Base-by-base conservation (phyloP, 2,797 vertebrate species). In the Brachymystax lenok region DNA sequence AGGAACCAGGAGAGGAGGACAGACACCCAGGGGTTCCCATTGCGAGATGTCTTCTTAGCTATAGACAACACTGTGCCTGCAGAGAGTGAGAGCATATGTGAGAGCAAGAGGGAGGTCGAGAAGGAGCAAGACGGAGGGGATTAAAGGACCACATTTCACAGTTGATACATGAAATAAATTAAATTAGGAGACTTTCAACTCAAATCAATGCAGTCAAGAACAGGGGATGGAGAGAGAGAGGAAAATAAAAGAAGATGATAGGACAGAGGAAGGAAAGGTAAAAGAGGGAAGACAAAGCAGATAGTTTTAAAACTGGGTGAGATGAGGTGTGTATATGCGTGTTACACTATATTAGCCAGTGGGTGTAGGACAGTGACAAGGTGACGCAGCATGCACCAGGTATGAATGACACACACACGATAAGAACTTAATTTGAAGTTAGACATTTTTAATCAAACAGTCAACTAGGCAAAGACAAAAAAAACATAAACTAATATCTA, bases 1-100 rank as follows among this genome's bases (percentile, higher is more conserved):
- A 96, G 90, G 69, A 96, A 89, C 96, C 96, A 98, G 89, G 96
- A 97, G 67, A 97, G 85, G 71, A 97, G 88, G 59, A 97, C 96
- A 0, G 96, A 95, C 72, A 94, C 91, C 95, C 96, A 96, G 30
- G 97, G 96, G 89, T 98, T 98, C 17, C 96, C 96, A 0, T 88
- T 93, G 24, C 69, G 86, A 17, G 96, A 96, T 0, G 95, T 98
- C 89, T 83, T 95, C 90, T 96, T 97, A 13, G 96, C 96, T 2
- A 93, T 93, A 0, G 84, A 90, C 69, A 97, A 83, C 0, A 82
- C 92, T 71, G 91, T 95, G 74, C 96, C 97, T 97, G 74, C 1
- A 54, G 35, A 28, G 10, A 35, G 28, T 35, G 46, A 72, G 52
- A 28, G 21, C 6, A 54, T 19, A 54, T 54, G 13, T 56, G 14